Evolutionary conservation across 2,113 vertebrate genomes (phyloP).

Genomic region (Pyrgilauda ruficollis): DNA sequence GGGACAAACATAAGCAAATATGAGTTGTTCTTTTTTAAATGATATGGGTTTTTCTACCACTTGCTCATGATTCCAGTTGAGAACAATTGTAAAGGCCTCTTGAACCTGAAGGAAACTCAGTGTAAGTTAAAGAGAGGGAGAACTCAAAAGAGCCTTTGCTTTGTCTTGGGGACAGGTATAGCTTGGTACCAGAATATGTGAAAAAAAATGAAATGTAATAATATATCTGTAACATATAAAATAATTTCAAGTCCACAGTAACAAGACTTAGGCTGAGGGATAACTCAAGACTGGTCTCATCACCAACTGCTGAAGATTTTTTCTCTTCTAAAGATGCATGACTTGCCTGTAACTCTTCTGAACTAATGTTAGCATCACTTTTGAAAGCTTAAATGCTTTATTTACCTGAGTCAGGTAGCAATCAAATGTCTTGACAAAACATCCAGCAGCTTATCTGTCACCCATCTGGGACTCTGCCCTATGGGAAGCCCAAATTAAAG

Average conservation of each 20-base stretch:
- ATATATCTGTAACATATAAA: not conserved
- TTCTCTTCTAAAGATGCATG: not conserved
- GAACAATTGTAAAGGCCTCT: not conserved
- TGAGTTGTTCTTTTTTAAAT: not conserved
- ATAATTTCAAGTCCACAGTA: not conserved
- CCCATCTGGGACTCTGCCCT: not conserved
- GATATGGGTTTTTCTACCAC: rapidly evolving
- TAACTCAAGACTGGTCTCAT: not conserved
- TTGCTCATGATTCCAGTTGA: not conserved
- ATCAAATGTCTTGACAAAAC: not conserved
- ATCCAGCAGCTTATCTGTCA: not conserved
- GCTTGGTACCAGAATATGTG: not conserved
- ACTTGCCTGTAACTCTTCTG: not conserved
- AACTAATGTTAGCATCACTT: not conserved
- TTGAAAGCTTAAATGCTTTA: not conserved
- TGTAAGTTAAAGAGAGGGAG: not conserved
- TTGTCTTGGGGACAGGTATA: not conserved
- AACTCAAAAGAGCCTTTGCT: not conserved
- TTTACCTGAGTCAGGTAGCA: not conserved
- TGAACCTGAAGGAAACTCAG: not conserved
- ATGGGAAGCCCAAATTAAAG: not conserved
- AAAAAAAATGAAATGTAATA: not conserved
- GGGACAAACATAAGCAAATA: not conserved
- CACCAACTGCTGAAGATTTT: not conserved
- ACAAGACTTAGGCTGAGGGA: not conserved